Percentiles rank a stretch among this genome's conserved stretches.
These are phyloP conservation scores for Clitarchus hookeri DNA, from an alignment of 2,888 invertebrate species.

Conservation along the genomic window DNA sequence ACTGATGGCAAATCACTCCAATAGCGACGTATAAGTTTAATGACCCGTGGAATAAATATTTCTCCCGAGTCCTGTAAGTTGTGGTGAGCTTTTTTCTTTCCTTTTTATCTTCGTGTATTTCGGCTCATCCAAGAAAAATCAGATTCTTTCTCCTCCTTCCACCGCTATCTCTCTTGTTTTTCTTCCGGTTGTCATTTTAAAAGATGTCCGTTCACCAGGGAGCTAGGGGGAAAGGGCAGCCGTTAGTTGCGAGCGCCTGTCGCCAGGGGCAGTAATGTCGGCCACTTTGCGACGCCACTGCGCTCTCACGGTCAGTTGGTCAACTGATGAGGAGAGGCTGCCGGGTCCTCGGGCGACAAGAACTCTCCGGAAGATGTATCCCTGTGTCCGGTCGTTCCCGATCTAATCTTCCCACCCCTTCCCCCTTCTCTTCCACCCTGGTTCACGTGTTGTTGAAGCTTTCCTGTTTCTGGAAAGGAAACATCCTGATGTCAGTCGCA, in stretches of 20 bases:
- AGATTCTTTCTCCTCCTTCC: not conserved
- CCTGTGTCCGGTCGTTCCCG: conserved; percentile 14
- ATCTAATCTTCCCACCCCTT: not conserved
- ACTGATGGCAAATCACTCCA: not conserved
- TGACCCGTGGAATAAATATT: conserved; percentile 8
- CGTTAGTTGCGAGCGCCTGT: not conserved
- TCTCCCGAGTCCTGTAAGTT: not conserved
- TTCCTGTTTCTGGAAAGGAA: not conserved
- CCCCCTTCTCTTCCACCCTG: not conserved
- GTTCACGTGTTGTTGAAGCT: conserved; percentile 4
- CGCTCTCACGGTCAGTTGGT: conserved; percentile 26
- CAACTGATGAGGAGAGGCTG: not conserved
- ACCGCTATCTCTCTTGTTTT: not conserved
- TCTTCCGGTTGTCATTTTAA: conserved; percentile 21
- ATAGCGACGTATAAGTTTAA: not conserved
- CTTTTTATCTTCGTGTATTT: not conserved
- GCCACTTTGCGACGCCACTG: conserved; percentile 25
- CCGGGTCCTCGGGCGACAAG: conserved; percentile 15
- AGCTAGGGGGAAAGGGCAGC: not conserved
- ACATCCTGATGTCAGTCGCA: not conserved
- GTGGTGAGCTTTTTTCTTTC: not conserved
- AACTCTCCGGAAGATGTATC: not conserved
- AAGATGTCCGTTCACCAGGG: conserved; percentile 17
- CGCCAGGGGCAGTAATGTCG: conserved; percentile 26
- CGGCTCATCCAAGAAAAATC: not conserved